Evolutionary conservation across 2,888 invertebrate genomes (phyloP), one percentile per base, ranked within the genome.

Genomic region (Eupithecia vulgata): DNA sequence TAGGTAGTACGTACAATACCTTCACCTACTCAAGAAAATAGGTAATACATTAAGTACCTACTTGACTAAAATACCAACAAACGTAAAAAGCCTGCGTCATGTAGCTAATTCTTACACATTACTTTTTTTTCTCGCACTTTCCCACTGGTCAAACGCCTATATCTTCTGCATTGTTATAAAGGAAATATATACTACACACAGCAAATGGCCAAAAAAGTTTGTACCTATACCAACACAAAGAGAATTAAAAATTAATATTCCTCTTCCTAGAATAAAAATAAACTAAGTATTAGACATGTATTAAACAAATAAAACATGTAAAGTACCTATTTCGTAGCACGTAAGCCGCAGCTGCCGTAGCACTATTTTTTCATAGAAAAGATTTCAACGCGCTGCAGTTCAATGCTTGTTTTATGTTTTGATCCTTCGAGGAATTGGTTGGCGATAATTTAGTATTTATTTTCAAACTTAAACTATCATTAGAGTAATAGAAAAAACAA

Each of bases 301-400:
- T 52, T 52, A n/a, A n/a, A 6, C 48, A n/a, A 57, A 57, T 5
- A 34, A 40, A 48, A 52, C n/a, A 21, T 21, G 17, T 45, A 10
- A 21, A 6, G 48, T 48, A n/a, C 5, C 1, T 48, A 21, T 52
- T 21, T 21, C n/a, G 48, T 52, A 52, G 48, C 45, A n/a, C 15
- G 15, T 45, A n/a, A 45, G 6, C 5, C 42, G 42, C 15, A 45
- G 42, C 17, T 6, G 42, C 42, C 45, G 45, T 45, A 45, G 45
- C 45, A 21, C n/a, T 52, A 21, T 10, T 21, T 66, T 66, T 69
- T 74, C 68, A 66, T 71, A 69, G 71, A 69, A 74, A 71, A 74
- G 74, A 74, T 17, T 42, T 74, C 62, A 74, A 74, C 74, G 74
- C 74, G 74, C 71, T 71, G n/a, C 7, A 5, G 21, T 25, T 34